phyloP scores from a whole-genome alignment of 2,113 vertebrate species.

The Neofelis nebulosa region DNA sequence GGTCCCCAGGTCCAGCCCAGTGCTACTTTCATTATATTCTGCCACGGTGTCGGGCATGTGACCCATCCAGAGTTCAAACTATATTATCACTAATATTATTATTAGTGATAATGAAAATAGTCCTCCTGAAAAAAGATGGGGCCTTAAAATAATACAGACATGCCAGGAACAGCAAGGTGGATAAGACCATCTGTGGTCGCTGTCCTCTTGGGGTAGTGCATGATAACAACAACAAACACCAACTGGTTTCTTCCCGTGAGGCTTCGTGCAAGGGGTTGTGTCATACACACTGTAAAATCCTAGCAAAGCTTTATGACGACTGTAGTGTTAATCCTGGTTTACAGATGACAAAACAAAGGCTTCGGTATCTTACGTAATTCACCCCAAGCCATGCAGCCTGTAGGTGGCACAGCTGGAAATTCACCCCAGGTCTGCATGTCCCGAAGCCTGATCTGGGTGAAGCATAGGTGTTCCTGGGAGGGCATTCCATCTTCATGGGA shows the following conservation, averaged over 20 bases:
- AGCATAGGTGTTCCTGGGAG: not conserved
- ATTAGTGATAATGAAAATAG: not conserved
- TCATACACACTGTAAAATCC: not conserved
- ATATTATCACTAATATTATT: not conserved
- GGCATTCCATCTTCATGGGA: no score
- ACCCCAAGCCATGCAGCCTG: not conserved
- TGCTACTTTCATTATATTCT: not conserved
- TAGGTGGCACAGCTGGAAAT: not conserved
- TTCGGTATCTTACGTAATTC: not conserved
- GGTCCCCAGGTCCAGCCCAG: not conserved
- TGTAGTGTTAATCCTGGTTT: not conserved
- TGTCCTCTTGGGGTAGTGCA: not conserved
- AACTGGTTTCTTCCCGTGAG: not conserved
- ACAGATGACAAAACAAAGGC: not conserved
- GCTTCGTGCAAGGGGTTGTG: not conserved
- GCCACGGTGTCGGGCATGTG: accelerated
- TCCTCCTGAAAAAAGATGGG: not conserved
- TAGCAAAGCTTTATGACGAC: not conserved
- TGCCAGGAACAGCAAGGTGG: not conserved
- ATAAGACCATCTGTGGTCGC: not conserved
- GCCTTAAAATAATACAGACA: not conserved
- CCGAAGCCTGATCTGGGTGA: not conserved
- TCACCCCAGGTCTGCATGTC: not conserved
- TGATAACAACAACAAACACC: accelerated
- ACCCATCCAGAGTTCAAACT: not conserved